A percentile compares a stretch with the other conserved stretches of the same genome.
Evolutionary conservation across 2,888 invertebrate genomes (phyloP).

Genomic region (Oscheius sp.): DNA sequence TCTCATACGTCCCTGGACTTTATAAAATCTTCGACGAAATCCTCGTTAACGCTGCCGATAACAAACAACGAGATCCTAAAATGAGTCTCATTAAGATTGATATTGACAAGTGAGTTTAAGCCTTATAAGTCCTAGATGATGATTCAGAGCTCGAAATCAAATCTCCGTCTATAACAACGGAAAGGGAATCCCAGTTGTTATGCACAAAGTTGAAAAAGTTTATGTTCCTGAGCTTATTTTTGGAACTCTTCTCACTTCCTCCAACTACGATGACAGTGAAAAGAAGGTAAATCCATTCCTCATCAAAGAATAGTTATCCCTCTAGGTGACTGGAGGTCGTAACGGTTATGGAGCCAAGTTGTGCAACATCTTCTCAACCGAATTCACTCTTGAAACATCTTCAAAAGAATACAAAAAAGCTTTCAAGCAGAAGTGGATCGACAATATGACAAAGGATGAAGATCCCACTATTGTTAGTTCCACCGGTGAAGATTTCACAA

Average conservation of each 20-base stretch:
- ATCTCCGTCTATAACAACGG: constrained; percentile 97
- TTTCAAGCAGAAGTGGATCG: constrained; percentile 94
- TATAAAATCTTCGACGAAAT: constrained; percentile 99
- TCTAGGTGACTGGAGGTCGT: constrained; percentile 78
- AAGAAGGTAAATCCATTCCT: constrained; percentile 89
- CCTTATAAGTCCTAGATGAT: neutral
- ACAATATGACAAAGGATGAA: constrained; percentile 91
- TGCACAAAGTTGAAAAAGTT: constrained; percentile 89
- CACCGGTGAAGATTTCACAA: constrained; percentile 84
- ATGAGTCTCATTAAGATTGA: constrained; percentile 76
- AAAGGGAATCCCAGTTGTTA: constrained; percentile 92
- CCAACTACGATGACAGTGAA: constrained; percentile 97
- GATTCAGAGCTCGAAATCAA: constrained; percentile 81
- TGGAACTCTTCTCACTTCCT: constrained; percentile 95
- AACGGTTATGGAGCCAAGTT: constrained; percentile 99
- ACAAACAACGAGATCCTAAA: constrained; percentile 67
- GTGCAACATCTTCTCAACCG: constrained; percentile 96
- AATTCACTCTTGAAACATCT: constrained; percentile 94
- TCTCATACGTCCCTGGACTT: constrained; percentile 92
- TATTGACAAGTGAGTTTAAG: constrained; percentile 73
- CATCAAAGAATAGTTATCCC: no score
- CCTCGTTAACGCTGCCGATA: constrained; percentile 79
- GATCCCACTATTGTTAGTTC: constrained; percentile 78
- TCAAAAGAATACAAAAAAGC: constrained; percentile 82
- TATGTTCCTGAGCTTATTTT: constrained; percentile 99